Percentiles rank a stretch among this genome's conserved stretches.
phyloP scores from a whole-genome alignment of 2,888 invertebrate genomes.

The Ornithoptera alexandrae region DNA sequence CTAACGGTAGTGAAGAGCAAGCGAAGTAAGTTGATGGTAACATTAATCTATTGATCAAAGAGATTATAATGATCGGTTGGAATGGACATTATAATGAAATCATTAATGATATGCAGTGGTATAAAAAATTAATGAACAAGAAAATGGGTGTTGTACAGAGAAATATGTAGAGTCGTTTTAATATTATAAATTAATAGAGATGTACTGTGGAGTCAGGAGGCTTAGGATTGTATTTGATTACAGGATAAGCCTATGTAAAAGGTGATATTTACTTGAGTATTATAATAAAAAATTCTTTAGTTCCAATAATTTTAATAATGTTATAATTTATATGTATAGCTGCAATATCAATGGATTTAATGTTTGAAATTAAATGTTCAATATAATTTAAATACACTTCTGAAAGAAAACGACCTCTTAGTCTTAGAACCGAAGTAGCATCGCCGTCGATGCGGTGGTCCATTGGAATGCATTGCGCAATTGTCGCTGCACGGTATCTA shows the following conservation, averaged over 20 bases:
- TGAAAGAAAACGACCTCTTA: not conserved
- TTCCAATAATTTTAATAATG: not conserved
- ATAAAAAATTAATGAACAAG: constrained; percentile 21
- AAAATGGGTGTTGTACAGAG: not conserved
- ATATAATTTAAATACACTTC: no score
- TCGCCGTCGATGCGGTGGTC: not conserved
- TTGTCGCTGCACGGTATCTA: not conserved
- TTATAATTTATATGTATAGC: not conserved
- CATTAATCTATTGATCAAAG: constrained; percentile 23
- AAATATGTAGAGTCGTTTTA: constrained; percentile 1
- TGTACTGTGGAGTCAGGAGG: no score
- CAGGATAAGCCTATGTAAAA: not conserved
- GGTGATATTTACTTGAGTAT: not conserved
- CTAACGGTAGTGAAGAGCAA: constrained; percentile 10
- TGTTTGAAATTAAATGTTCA: no score
- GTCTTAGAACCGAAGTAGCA: not conserved
- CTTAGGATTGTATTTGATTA: no score
- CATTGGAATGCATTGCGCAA: constrained; percentile 12
- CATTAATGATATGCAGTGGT: constrained; percentile 15
- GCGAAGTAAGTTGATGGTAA: constrained; percentile 11
- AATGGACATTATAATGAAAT: constrained; percentile 14
- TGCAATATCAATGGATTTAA: not conserved
- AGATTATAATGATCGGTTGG: constrained; percentile 13
- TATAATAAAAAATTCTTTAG: not conserved
- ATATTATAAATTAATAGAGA: no score